Evolutionary conservation across 92 coral and sea anemone species (phyloP), one percentile per base, ranked within the genome.

Genomic region (Paragorgia papillata): DNA sequence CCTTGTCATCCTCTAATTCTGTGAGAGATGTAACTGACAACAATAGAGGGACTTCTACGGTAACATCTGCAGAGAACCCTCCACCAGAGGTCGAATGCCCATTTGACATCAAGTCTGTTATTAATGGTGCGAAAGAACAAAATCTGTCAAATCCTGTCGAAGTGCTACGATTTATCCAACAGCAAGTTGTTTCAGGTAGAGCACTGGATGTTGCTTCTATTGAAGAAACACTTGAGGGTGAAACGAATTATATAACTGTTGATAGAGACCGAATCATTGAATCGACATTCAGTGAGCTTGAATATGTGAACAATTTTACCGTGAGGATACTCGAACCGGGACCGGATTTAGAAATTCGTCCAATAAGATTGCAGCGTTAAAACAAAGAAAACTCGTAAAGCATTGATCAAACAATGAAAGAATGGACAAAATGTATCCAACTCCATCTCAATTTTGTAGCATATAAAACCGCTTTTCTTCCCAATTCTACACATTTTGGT

Each of bases 221-320:
- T 35, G 85, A 82, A 39, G 87, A 82, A 73, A 79, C 78, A 0
- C 51, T 79, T 35, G 79, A 82, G 0, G 88, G 90, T 15, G 84
- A 79, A 19, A 83, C 75, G 15, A 86, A 57, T 76, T 57, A 35
- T 31, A 74, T 83, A 6, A 74, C 81, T 29, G 79, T 89, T 51
- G 83, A 89, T 41, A 79, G 92, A 32, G 88, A 51, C 53, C 57
- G 21, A 2, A 40, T 85, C 27, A 43, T 89, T 9, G 79, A 85
- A 57, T 43, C 88, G 28, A 86, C 88, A 57, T 80, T 89, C 81
- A 84, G 87, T 62, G 86, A 89, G 59, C 76, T 89, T 54, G 79
- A 85, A 41, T 77, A 40, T 79, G 59, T 89, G 9, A 28, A 35
- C 19, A 49, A 89, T 50, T 85, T 41, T 33, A 77, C n/a, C n/a